Evolutionary conservation across 2,113 vertebrate genomes (phyloP).

Genomic region (Phocoena sinus): DNA sequence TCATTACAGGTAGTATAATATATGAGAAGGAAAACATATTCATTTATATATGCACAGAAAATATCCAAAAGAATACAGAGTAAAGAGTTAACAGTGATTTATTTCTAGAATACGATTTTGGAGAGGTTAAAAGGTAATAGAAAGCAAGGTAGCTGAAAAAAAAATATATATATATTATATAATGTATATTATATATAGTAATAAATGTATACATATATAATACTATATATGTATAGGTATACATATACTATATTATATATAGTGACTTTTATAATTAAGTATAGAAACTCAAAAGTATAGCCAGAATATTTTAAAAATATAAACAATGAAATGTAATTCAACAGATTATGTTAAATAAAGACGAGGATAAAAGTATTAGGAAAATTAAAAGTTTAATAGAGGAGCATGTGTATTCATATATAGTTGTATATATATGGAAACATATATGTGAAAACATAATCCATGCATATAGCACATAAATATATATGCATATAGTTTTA

Average conservation of each 20-base stretch:
- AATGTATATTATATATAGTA: not conserved
- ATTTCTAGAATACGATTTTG: not conserved
- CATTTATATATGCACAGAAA: not conserved
- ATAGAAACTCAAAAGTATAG: not conserved
- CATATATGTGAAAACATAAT: not conserved
- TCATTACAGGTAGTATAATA: not conserved
- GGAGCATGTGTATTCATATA: not conserved
- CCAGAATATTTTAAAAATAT: not conserved
- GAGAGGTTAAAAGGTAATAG: not conserved
- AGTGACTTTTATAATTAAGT: not conserved
- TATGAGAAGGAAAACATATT: not conserved
- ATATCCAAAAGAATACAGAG: slow-evolving; percentile 12
- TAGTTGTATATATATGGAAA: not conserved
- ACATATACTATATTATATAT: not conserved
- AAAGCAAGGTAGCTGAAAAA: not conserved
- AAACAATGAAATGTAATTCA: not conserved
- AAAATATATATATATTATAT: not conserved
- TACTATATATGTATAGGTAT: not conserved
- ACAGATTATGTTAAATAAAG: not conserved
- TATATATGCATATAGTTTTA: not conserved
- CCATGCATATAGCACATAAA: not conserved
- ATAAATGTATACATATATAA: not conserved
- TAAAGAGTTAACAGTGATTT: not conserved
- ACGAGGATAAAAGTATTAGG: not conserved
- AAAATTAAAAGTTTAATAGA: slow-evolving; percentile 8